Conservation (phyloP, 2,888 invertebrate genomes). For the Drosophila bunnanda region DNA sequence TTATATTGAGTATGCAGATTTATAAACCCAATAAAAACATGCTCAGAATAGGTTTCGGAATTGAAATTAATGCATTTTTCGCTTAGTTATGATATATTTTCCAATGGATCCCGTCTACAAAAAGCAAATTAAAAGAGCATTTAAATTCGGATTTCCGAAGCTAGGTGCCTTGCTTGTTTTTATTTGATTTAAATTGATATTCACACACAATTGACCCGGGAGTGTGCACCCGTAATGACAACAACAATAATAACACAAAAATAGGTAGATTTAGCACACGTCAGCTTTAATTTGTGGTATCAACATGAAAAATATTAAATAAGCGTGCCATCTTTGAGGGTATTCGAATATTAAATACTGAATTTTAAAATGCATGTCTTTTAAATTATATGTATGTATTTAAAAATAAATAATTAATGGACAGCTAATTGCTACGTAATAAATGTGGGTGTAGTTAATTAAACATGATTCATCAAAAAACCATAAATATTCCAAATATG, state of each 20-base stretch:
- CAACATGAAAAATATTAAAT: constrained; percentile 48
- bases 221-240: constrained; percentile 23
- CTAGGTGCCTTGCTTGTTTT: not conserved
- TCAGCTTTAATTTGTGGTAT: constrained; percentile 68
- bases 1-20: too few species aligned
- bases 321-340: not conserved
- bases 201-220: constrained; percentile 39
- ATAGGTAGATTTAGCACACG: constrained; percentile 49
- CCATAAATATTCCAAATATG: not conserved
- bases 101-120: too few species aligned
- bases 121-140: not conserved
- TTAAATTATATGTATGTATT: too few species aligned
- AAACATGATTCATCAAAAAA: not conserved
- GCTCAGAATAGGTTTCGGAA: too few species aligned
- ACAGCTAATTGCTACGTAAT: too few species aligned
- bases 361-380: too few species aligned
- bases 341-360: constrained; percentile 1
- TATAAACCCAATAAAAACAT: not conserved
- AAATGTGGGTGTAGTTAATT: not conserved
- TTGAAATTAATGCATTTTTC: too few species aligned
- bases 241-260: constrained; percentile 20
- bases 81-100: not conserved
- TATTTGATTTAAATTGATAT: constrained; percentile 37
- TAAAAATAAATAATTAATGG: too few species aligned
- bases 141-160: not conserved